phyloP scores from a whole-genome alignment of 2,113 vertebrate species.

The Limnothrissa miodon region DNA sequence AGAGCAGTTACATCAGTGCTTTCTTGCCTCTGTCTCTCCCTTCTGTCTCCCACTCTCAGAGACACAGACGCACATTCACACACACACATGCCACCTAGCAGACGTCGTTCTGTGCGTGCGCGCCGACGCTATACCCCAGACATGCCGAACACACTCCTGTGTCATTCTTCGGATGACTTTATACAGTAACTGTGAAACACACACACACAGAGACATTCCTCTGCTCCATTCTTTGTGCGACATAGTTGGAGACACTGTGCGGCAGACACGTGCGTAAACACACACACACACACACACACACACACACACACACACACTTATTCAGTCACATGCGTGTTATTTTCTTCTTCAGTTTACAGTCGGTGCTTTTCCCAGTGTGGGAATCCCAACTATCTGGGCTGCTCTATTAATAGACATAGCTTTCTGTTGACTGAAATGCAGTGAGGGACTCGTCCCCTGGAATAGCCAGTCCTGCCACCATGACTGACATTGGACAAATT shows the following conservation, averaged over 20 bases:
- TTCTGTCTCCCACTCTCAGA: not conserved
- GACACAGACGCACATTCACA: not conserved
- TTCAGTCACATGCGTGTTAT: not conserved
- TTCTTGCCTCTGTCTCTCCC: not conserved
- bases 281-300: constrained; percentile 29
- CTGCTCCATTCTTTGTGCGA: not conserved
- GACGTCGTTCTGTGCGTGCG: not conserved
- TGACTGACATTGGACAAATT: not conserved
- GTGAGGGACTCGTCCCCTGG: not conserved
- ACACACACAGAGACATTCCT: constrained; percentile 17
- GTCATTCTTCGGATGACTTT: constrained; percentile 15
- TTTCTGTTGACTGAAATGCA: not conserved
- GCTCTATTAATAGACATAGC: constrained; percentile 53
- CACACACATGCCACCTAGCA: not conserved
- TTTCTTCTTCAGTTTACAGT: not conserved
- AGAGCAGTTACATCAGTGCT: not conserved
- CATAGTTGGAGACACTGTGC: not conserved
- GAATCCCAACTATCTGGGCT: constrained; percentile 50
- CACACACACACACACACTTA: not conserved
- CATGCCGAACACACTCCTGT: not conserved
- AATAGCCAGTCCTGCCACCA: not conserved
- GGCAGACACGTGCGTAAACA: not conserved
- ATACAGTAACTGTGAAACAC: constrained; percentile 41
- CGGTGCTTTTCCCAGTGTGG: not conserved
- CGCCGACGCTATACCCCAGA: not conserved